Conservation (phyloP, 2,888 invertebrate genomes). For the Kryphioiulus occultus region DNA sequence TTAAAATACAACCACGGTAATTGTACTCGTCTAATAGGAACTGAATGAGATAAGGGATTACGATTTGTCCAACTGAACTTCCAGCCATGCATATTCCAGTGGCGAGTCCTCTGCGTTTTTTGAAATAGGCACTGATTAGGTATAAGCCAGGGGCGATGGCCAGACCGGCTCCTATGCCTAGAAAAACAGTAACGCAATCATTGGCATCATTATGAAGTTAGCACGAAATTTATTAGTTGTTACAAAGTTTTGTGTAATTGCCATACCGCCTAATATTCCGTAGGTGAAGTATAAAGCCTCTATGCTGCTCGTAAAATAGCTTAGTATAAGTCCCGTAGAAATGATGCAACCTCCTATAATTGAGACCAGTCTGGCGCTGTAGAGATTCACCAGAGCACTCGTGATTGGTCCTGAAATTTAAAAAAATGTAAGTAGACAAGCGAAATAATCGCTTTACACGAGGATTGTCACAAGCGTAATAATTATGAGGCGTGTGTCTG, state of each 20-base stretch:
- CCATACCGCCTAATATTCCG: constrained; percentile 74
- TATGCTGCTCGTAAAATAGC: constrained; percentile 74
- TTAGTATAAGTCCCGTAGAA: constrained; percentile 73
- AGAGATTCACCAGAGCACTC: constrained; percentile 74
- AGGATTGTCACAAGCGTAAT: too few species aligned
- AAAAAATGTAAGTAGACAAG: background rate
- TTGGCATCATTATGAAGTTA: background rate
- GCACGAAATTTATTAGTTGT: too few species aligned
- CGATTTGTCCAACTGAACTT: constrained; percentile 75
- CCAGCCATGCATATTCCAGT: constrained; percentile 78
- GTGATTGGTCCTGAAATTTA: constrained; percentile 72
- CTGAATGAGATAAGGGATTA: constrained; percentile 57
- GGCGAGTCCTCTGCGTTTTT: constrained; percentile 72
- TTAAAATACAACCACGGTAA: constrained; percentile 75
- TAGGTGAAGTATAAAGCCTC: constrained; percentile 75
- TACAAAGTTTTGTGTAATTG: background rate
- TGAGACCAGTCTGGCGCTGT: constrained; percentile 72
- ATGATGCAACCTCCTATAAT: constrained; percentile 77
- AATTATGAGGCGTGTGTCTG: too few species aligned
- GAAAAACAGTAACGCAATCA: background rate
- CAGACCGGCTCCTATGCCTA: constrained; percentile 58
- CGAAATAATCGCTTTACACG: too few species aligned
- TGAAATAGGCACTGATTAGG: constrained; percentile 73
- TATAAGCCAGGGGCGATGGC: constrained; percentile 71
- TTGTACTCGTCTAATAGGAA: constrained; percentile 56